phyloP scores from a whole-genome alignment of 2,888 invertebrate genomes.

The Metallyticus violacea region DNA sequence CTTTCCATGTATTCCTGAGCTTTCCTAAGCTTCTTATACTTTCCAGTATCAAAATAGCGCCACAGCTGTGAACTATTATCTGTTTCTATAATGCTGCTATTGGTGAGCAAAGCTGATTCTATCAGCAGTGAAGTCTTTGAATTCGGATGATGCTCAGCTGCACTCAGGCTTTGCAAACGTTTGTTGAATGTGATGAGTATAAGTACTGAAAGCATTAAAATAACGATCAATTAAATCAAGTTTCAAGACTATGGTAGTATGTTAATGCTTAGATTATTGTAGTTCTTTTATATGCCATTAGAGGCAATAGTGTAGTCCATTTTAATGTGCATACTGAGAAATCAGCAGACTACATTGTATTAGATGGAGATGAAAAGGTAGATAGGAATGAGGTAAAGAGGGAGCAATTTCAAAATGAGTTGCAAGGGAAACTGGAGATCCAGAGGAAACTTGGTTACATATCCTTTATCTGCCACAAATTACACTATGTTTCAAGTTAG shows the following conservation, averaged over 20 bases:
- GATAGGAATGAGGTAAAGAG: no score
- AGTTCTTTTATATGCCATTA: no score
- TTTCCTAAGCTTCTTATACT: slow-evolving; percentile 63
- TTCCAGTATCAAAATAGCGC: slow-evolving; percentile 68
- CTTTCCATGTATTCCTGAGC: slow-evolving; percentile 70
- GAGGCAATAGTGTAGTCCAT: no score
- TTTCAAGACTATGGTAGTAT: slow-evolving; percentile 4
- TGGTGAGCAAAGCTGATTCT: slow-evolving; percentile 68
- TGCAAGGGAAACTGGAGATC: no score
- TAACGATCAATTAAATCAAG: not conserved
- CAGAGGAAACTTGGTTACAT: no score
- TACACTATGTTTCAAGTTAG: no score
- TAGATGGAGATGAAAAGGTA: no score
- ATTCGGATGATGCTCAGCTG: slow-evolving; percentile 53
- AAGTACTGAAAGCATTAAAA: slow-evolving; percentile 59
- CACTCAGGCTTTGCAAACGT: slow-evolving; percentile 64
- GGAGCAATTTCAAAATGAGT: no score
- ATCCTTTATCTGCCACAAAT: no score
- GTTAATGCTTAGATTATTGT: no score
- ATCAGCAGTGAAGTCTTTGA: slow-evolving; percentile 69
- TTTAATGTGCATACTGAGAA: no score
- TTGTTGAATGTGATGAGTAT: slow-evolving; percentile 69
- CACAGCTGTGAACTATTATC: slow-evolving; percentile 70
- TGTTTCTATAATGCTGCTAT: slow-evolving; percentile 64
- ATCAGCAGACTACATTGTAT: no score